Base-by-base conservation (phyloP, 2,888 invertebrate species). In the Drosophila incognita region DNA sequence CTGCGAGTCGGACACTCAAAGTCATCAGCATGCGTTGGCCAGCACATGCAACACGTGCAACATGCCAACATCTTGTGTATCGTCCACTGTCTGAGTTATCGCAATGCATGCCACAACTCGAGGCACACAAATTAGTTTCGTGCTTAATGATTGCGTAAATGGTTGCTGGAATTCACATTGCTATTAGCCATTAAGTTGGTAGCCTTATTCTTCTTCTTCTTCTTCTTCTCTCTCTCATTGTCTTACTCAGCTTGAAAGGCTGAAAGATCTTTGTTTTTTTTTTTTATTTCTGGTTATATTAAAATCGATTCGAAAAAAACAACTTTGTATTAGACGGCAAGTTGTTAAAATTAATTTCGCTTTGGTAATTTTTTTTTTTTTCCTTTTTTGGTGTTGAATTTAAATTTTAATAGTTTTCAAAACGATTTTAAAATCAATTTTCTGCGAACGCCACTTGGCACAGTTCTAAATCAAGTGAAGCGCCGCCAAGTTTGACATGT, bases 401-500 rank as follows among this genome's bases (percentile, higher is more conserved):
- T 24, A 42, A 59, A 31, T 70, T 86, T 84, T 86, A 68, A 85
- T 83, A 78, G 83, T 56, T 86, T 85, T 86, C 46, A 76, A 85
- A 85, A 83, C 80, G 87, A 68, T 83, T 83, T 88, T 88, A 80
- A 72, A 85, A 86, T 85, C 86, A 85, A 86, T 86, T 85, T 85
- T 87, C 89, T 75, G 75, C 87, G 89, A 87, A 87, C 77, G 83
- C 81, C 81, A 86, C 77, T 84, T 86, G 89, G 86, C 90, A 90
- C 82, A 83, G 89, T 88, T 91, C 81, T 90, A 90, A 91, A 90
- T 90, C 90, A 91, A 86, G 80, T 76, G 86, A 72, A 88, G 85
- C 85, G 85, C 85, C 85, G 77, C 86, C 83, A 76, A 63, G 33
- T 84, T 83, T 88, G 85, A 86, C 85, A 86, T 83, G 80, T 88